Evolutionary conservation across 1,140 invertebrate species (phyloP), one percentile per base, ranked within the genome.

Genomic region (Oscheius sp.): DNA sequence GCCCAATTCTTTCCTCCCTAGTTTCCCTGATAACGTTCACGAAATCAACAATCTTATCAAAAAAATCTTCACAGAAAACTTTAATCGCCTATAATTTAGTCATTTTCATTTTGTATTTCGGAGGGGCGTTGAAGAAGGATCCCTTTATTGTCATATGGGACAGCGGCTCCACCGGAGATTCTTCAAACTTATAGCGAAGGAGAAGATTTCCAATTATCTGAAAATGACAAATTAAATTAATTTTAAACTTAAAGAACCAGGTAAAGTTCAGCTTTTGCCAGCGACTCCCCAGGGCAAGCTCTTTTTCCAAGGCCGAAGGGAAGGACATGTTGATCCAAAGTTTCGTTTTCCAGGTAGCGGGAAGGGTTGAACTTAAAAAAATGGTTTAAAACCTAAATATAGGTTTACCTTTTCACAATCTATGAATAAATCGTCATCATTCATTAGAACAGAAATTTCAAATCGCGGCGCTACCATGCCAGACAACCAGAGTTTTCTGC

Each of bases 221-320:
- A n/a, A 42, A 42, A 42, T 42, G n/a, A n/a, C n/a, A n/a, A n/a
- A n/a, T n/a, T n/a, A n/a, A n/a, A n/a, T n/a, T n/a, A n/a, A 26
- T n/a, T 18, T 35, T 49, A 0, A 58, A 32, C 3, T 42, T 35
- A 23, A 42, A 10, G 7, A 10, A 74, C 72, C 42, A 76, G 55
- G 36, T 74, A 76, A 1, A 76, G n/a, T 29, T 76, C 74, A 13
- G 63, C 45, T 52, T 55, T 67, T 0, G 74, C 74, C 34, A 76
- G 38, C 3, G 49, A 46, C 38, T 76, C 74, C 3, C 74, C 74
- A 4, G 68, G 13, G 38, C 74, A 76, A 7, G 63, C 26, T 23
- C 74, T 29, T 26, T 76, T 76, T 26, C 74, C 74, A 1, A 76
- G 1, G 0, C 74, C 71, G 28, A 76, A 76, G 18, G 74, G 74